Evolutionary conservation across 2,797 vertebrate species (phyloP), one percentile per base, ranked within the genome.

Genomic region (Poecile montanus): DNA sequence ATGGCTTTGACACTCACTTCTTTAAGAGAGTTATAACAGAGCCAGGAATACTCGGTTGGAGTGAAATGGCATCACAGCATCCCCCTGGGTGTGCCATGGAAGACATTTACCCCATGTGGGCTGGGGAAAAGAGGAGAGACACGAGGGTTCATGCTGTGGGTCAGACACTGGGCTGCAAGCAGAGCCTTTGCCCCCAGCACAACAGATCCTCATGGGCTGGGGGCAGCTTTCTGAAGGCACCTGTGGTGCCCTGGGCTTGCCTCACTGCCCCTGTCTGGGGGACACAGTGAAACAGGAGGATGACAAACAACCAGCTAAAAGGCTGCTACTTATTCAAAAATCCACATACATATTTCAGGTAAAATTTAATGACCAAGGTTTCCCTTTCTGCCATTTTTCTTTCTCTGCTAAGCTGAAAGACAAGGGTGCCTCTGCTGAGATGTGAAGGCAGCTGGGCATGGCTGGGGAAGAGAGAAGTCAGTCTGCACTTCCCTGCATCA

Each of bases 91-190:
- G 10, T 0, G 0, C 32, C 3, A 1, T 10, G 48, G 57, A 42
- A 67, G 58, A 19, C 0, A 0, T n/a, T 74, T 21, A 21, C 15
- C 13, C 7, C 0, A 0, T 12, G 19, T 48, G 30, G 16, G 7
- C 2, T 17, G 16, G 22, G 36, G 19, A 48, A 60, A 40, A 29
- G 32, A 51, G 22, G 12, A 73, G 66, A 70, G n/a, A 32, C 1
- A 1, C 2, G 2, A 70, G 5, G 1, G 1, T 6, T 25, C 16
- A 1, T 16, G 20, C 36, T 9, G 51, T 54, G 65, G 47, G 44
- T 47, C 56, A 30, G 4, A 30, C 0, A 1, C 13, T 7, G 21
- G 36, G 29, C n/a, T 56, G 40, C 1, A 1, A 51, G 68, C 25
- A 77, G 17, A 57, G 30, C 17, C 8, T 72, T 63, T 82, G 25